phyloP scores from a whole-genome alignment of 2,888 invertebrate species.

The Ethmia dodecea region DNA sequence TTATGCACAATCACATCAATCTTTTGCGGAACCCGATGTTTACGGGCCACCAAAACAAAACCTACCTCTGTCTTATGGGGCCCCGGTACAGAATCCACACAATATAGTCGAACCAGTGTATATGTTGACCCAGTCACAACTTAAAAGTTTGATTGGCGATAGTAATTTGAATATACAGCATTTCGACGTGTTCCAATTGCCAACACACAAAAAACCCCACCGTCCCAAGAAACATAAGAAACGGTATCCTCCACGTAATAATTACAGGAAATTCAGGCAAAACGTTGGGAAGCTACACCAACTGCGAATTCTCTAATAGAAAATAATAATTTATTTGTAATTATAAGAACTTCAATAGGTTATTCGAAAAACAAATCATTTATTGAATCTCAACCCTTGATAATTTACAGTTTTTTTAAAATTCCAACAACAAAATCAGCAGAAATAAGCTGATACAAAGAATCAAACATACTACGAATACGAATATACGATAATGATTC shows the following conservation, averaged over 20 bases:
- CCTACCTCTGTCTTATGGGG: too few species aligned
- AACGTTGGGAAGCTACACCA: conserved; percentile 45
- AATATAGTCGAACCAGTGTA: conserved; percentile 51
- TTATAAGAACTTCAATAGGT: too few species aligned
- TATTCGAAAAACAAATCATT: too few species aligned
- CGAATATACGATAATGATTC: too few species aligned
- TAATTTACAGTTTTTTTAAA: too few species aligned
- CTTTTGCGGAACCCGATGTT: too few species aligned
- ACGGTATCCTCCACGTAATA: conserved; percentile 25
- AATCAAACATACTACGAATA: too few species aligned
- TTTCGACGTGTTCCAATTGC: conserved; percentile 50
- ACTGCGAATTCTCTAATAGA: conserved; percentile 22
- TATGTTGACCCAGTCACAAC: conserved; percentile 55
- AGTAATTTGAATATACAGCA: conserved; percentile 60
- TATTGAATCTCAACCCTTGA: too few species aligned
- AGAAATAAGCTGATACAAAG: too few species aligned
- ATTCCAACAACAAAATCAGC: too few species aligned
- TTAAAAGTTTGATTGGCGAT: conserved; percentile 51
- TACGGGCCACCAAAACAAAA: conserved; percentile 13
- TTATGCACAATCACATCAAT: too few species aligned
- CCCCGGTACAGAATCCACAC: conserved; percentile 6
- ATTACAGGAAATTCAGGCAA: conserved; percentile 35
- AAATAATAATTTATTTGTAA: neutral
- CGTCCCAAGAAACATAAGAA: conserved; percentile 29
- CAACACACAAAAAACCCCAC: conserved; percentile 23